Evolutionary conservation across 1,140 invertebrate species (phyloP).

Genomic region (Asobara japonica): DNA sequence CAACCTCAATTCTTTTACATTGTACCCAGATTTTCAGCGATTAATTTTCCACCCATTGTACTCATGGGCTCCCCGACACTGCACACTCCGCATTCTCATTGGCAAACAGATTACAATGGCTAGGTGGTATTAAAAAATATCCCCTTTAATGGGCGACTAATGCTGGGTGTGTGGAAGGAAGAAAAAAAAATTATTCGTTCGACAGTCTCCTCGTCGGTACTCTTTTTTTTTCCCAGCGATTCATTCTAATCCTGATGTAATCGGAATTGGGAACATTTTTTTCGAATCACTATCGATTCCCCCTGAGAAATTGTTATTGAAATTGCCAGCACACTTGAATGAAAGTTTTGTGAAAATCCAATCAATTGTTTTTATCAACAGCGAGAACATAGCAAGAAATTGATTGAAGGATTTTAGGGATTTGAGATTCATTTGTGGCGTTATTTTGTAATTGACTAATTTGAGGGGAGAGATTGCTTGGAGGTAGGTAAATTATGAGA

Average conservation of each 20-base stretch:
- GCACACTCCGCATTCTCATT: slow-evolving; percentile 46
- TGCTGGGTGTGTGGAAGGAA: not conserved
- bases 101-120: slow-evolving; percentile 47
- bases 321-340: too few species aligned
- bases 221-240: not conserved
- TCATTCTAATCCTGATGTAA: not conserved
- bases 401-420: too few species aligned
- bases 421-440: too few species aligned
- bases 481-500: too few species aligned
- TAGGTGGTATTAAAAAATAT: slow-evolving; percentile 45
- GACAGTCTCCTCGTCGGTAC: not conserved
- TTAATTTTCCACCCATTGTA: slow-evolving; percentile 59
- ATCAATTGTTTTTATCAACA: too few species aligned
- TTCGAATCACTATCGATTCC: not conserved
- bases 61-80: slow-evolving; percentile 18
- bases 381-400: too few species aligned
- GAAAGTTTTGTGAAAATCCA: too few species aligned
- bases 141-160: slow-evolving; percentile 35
- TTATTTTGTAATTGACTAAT: too few species aligned
- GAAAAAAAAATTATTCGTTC: slow-evolving; percentile 34
- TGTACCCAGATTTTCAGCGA: slow-evolving; percentile 65
- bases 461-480: too few species aligned
- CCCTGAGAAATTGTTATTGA: too few species aligned
- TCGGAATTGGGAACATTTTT: not conserved
- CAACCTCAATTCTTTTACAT: slow-evolving; percentile 57